These are phyloP conservation scores for Gallirallus australis DNA, from an alignment of 2,797 vertebrate genomes.

Conservation along the genomic window DNA sequence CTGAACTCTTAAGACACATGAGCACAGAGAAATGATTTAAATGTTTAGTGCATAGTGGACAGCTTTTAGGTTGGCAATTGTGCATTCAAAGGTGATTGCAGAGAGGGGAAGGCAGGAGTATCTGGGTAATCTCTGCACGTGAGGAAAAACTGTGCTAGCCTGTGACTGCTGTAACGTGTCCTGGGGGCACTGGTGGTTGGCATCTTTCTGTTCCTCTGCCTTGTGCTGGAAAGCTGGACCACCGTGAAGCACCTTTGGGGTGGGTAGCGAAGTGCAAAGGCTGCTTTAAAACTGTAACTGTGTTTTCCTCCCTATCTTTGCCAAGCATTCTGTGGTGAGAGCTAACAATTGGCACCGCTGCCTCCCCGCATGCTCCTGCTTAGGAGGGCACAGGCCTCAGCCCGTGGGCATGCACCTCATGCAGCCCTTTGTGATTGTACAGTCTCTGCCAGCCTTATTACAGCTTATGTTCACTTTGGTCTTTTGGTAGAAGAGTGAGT, in stretches of 20 bases:
- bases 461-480: not conserved
- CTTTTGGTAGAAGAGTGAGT: not conserved
- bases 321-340: not conserved
- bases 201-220: not conserved
- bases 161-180: not conserved
- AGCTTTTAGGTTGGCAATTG: not conserved
- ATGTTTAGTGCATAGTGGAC: not conserved
- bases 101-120: not conserved
- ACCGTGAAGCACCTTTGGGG: not conserved
- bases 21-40: not conserved
- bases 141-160: not conserved
- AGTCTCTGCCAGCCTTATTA: rapidly evolving
- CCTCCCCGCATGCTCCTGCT: not conserved
- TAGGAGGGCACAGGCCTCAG: not conserved
- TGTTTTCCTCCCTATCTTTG: not conserved
- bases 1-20: not conserved
- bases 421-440: not conserved
- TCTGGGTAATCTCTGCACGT: not conserved
- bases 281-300: not conserved
- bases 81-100: not conserved
- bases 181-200: not conserved
- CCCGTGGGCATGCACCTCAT: not conserved
- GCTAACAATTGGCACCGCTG: rapidly evolving
- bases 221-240: not conserved
- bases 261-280: not conserved